These are phyloP conservation scores for Dascillus cervinus DNA, from an alignment of 2,888 invertebrate species.

Conservation along the genomic window DNA sequence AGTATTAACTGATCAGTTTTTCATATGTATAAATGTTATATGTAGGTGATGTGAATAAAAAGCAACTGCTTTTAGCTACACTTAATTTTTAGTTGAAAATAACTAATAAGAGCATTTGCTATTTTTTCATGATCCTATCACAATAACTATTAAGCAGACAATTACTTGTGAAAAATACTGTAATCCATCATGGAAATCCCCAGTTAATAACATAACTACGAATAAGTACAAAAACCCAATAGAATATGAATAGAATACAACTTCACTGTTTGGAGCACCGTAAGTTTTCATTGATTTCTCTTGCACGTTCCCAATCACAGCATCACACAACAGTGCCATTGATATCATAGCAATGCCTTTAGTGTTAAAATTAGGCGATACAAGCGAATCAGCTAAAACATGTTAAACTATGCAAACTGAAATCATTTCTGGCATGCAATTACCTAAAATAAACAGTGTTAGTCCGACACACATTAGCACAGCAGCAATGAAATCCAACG, in stretches of 20 bases:
- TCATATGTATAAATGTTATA: too few relatives aligned
- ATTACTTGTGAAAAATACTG: slow-evolving; percentile 69
- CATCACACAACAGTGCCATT: slow-evolving; percentile 85
- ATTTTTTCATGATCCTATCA: too few relatives aligned
- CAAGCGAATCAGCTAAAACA: slow-evolving; percentile 61
- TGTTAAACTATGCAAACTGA: slow-evolving; percentile 2
- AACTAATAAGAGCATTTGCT: too few relatives aligned
- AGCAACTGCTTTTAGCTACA: too few relatives aligned
- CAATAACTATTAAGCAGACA: too few relatives aligned
- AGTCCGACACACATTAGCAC: slow-evolving; percentile 81
- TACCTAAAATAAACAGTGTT: slow-evolving; percentile 84
- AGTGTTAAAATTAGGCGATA: slow-evolving; percentile 65
- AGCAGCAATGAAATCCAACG: slow-evolving; percentile 78
- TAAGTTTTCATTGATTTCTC: slow-evolving; percentile 88
- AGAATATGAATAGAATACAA: slow-evolving; percentile 86
- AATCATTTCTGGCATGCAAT: slow-evolving; percentile 23
- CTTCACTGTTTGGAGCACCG: slow-evolving; percentile 80
- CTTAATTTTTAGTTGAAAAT: too few relatives aligned
- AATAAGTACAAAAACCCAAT: slow-evolving; percentile 80
- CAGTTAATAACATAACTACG: slow-evolving; percentile 61
- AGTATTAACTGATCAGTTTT: too few relatives aligned
- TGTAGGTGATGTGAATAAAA: too few relatives aligned
- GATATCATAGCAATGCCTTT: slow-evolving; percentile 70
- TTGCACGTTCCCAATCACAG: slow-evolving; percentile 93
- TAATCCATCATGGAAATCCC: slow-evolving; percentile 67